These are phyloP conservation scores for Nemotelus nigrinus DNA, from an alignment of 2,888 invertebrate genomes.

Conservation along the genomic window DNA sequence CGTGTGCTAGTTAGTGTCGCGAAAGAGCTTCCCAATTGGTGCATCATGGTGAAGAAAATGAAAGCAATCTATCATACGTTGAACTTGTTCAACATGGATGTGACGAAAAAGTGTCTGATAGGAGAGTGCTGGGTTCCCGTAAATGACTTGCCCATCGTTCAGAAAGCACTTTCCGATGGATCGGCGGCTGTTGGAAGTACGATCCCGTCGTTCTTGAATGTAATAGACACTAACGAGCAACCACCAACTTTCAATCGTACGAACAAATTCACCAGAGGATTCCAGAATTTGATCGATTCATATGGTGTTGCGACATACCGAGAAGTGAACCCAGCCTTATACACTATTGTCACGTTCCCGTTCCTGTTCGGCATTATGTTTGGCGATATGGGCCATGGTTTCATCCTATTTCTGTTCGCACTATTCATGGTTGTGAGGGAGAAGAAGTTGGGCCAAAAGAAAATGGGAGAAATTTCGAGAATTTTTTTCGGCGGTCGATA, in stretches of 20 bases:
- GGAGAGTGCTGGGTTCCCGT: conserved; percentile 90
- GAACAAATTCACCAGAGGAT: conserved; percentile 91
- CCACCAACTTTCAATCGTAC: conserved; percentile 93
- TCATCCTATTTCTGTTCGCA: conserved; percentile 83
- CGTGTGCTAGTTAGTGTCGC: conserved; percentile 82
- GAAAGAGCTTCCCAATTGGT: conserved; percentile 84
- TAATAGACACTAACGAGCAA: conserved; percentile 80
- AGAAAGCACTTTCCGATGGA: conserved; percentile 81
- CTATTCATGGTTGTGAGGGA: conserved; percentile 84
- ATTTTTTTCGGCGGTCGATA: conserved; percentile 98
- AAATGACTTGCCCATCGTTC: conserved; percentile 75
- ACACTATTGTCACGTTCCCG: conserved; percentile 91
- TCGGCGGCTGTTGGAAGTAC: conserved; percentile 86
- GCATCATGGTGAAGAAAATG: conserved; percentile 83
- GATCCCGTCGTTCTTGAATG: conserved; percentile 92
- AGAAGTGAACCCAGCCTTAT: conserved; percentile 91
- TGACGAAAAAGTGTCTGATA: conserved; percentile 88
- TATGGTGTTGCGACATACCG: conserved; percentile 93
- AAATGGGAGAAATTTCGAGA: conserved; percentile 90
- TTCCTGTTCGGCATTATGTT: conserved; percentile 97
- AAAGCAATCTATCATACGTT: conserved; percentile 95
- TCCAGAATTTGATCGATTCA: conserved; percentile 92
- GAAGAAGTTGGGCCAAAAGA: conserved; percentile 76
- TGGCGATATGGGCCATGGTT: conserved; percentile 92
- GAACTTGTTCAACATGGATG: conserved; percentile 92